phyloP scores from a whole-genome alignment of 2,797 vertebrate species.

The Aphelocoma californica region DNA sequence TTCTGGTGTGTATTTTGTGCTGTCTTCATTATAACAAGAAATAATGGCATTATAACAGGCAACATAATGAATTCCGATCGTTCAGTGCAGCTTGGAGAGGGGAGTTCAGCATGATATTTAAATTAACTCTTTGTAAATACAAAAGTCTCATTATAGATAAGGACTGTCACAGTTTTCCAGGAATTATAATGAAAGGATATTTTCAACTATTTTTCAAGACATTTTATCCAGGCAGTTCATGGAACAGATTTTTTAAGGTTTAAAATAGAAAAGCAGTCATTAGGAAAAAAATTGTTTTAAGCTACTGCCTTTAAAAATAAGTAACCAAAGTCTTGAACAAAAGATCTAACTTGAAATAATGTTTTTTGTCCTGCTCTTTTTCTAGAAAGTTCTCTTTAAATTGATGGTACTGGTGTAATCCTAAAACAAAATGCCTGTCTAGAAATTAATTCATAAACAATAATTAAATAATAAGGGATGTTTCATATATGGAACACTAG shows the following conservation, averaged over 20 bases:
- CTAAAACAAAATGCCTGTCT: not conserved
- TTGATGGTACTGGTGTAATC: not conserved
- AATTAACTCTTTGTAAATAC: not conserved
- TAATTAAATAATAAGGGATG: not conserved
- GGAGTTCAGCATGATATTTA: not conserved
- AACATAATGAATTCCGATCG: not conserved
- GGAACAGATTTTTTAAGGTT: not conserved
- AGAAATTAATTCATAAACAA: conserved; percentile 21
- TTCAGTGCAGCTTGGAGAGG: not conserved
- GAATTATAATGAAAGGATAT: conserved; percentile 3
- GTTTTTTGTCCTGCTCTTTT: not conserved
- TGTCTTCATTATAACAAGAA: not conserved
- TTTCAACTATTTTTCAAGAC: not conserved
- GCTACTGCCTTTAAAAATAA: conserved; percentile 9
- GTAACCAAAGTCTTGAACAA: not conserved
- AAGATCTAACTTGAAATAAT: not conserved
- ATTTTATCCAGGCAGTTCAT: not conserved
- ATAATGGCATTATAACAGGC: not conserved
- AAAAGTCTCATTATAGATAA: not conserved
- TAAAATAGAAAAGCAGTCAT: not conserved
- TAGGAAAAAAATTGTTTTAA: not conserved
- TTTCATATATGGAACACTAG: not conserved
- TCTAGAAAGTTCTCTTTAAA: not conserved
- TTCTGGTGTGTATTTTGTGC: not conserved
- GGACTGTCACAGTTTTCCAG: conserved; percentile 5